Evolutionary conservation across 2,888 invertebrate species (phyloP).

Genomic region (Plebejus anna): DNA sequence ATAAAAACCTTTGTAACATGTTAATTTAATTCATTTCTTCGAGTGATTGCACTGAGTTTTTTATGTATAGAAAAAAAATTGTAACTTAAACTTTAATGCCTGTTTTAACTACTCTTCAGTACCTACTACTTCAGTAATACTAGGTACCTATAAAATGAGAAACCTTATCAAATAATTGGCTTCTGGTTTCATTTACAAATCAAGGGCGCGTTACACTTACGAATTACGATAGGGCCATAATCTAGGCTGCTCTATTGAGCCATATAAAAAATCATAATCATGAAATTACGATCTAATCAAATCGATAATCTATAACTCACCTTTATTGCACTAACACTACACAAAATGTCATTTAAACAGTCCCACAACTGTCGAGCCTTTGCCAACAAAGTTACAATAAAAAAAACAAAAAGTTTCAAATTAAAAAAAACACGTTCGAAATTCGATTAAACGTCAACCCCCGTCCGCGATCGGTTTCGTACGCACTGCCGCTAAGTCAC

Average conservation of each 20-base stretch:
- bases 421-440: constrained; percentile 13
- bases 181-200: constrained; percentile 9
- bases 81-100: too few species aligned
- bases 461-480: constrained; percentile 23
- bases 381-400: constrained; percentile 64
- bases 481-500: constrained; percentile 49
- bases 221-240: neutral
- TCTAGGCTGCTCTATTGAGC: neutral
- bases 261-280: neutral
- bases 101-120: too few species aligned
- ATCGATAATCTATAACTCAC: constrained; percentile 3
- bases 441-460: constrained; percentile 26
- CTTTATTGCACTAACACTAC: constrained; percentile 47
- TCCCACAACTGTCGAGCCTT: constrained; percentile 45
- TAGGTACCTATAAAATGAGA: too few species aligned
- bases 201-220: constrained; percentile 1
- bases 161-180: neutral
- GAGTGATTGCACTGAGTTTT: neutral
- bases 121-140: too few species aligned
- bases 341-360: constrained; percentile 41
- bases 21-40: neutral
- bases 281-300: neutral
- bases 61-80: too few species aligned
- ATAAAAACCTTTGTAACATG: neutral
- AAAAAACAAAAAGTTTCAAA: neutral